Percentiles rank a stretch among this genome's conserved stretches.
These are phyloP conservation scores for Mastigias papua DNA, from an alignment of 30 jellyfish, hydroid and myxozoan genomes.

Conservation along the genomic window DNA sequence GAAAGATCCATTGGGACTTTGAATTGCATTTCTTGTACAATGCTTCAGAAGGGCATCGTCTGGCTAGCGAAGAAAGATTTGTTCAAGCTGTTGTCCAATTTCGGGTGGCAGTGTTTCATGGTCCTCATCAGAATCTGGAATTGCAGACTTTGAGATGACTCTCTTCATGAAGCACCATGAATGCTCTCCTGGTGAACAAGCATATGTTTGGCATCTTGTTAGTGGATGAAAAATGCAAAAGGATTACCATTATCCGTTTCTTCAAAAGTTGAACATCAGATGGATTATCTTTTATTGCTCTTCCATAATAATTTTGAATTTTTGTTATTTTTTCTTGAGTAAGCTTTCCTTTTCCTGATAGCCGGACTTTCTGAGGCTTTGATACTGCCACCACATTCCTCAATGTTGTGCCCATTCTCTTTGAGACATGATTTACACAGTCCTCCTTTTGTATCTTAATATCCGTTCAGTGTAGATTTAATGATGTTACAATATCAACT, in stretches of 20 bases:
- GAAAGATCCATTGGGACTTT: constrained; percentile 33
- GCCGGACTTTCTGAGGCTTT: constrained; percentile 6
- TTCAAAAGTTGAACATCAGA: constrained; percentile 1
- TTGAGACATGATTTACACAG: neutral
- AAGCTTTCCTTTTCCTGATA: constrained; percentile 66
- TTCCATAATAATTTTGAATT: constrained; percentile 43
- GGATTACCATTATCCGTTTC: constrained; percentile 17
- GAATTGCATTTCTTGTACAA: constrained; percentile 2
- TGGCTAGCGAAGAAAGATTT: constrained; percentile 14
- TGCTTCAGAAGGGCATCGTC: constrained; percentile 18
- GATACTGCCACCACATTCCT: neutral
- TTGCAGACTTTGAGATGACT: constrained; percentile 12
- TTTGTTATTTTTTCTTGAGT: constrained; percentile 34
- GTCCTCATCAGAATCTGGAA: constrained; percentile 25
- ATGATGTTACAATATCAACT: neutral
- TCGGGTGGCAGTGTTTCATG: constrained; percentile 52
- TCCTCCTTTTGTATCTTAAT: constrained; percentile 9
- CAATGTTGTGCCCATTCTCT: constrained; percentile 25
- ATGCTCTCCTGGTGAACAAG: constrained; percentile 49
- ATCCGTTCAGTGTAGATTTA: neutral
- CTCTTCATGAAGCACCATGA: constrained; percentile 70
- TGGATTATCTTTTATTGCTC: constrained; percentile 46
- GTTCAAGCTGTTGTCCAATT: constrained; percentile 36
- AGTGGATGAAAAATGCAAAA: constrained; percentile 29
- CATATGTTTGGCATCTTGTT: constrained; percentile 18